Percentiles rank a stretch among this genome's conserved stretches.
Evolutionary conservation across 2,797 vertebrate genomes (phyloP).

Genomic region (Glossophaga mutica): DNA sequence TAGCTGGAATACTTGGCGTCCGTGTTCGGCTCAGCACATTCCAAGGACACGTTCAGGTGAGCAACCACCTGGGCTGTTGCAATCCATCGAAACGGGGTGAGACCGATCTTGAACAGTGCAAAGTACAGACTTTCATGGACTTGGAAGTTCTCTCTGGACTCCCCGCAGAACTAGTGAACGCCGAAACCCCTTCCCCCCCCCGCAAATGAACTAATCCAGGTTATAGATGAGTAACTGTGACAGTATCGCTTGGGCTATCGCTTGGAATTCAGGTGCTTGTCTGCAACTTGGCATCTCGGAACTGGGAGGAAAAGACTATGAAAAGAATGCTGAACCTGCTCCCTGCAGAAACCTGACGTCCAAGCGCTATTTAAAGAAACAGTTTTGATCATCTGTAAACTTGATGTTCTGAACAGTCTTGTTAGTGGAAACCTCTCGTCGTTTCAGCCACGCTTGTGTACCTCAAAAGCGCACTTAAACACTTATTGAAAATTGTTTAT

Average conservation of each 20-base stretch:
- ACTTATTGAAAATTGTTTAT: not conserved
- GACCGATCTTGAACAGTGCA: not conserved
- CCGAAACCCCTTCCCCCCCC: not conserved
- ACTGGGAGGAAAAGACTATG: not conserved
- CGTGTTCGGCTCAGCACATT: slow-evolving; percentile 1
- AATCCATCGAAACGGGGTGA: not conserved
- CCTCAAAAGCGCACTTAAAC: not conserved
- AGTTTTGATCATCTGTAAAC: not conserved
- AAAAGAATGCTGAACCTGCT: slow-evolving; percentile 16
- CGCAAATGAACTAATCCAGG: not conserved
- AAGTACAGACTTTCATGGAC: not conserved
- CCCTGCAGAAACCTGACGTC: not conserved
- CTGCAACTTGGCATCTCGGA: slow-evolving; percentile 22
- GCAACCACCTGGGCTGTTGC: not conserved
- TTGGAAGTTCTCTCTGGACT: not conserved
- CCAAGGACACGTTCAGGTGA: not conserved
- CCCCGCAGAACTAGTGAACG: not conserved
- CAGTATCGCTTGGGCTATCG: not conserved
- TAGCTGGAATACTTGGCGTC: slow-evolving; percentile 28
- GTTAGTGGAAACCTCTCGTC: not conserved
- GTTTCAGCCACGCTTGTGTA: not conserved
- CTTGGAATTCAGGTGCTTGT: not conserved
- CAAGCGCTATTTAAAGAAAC: not conserved
- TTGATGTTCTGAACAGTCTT: not conserved
- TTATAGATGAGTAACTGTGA: not conserved